Evolutionary conservation across 2,888 invertebrate genomes (phyloP).

Genomic region (Lepidonotus clava): DNA sequence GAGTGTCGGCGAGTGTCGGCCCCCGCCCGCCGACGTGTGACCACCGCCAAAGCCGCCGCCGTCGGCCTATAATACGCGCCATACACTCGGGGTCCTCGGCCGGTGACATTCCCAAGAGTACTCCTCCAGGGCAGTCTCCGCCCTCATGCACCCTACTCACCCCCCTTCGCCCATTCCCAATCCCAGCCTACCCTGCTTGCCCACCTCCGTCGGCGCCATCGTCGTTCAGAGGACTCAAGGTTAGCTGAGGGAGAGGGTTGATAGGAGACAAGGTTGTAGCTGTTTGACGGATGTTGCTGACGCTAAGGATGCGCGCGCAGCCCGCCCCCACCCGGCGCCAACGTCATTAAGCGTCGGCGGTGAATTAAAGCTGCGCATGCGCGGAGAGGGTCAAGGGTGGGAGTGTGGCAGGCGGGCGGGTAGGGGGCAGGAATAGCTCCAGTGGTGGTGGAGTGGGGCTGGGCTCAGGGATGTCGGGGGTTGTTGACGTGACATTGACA

Average conservation of each 20-base stretch:
- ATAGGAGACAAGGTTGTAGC: too few relatives aligned
- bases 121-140: not conserved
- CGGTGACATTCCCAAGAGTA: not conserved
- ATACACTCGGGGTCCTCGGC: not conserved
- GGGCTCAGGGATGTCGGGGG: not conserved
- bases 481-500: not conserved
- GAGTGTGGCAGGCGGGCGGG: too few relatives aligned
- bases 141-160: not conserved
- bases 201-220: too few relatives aligned
- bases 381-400: too few relatives aligned
- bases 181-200: not conserved
- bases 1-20: not conserved
- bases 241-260: too few relatives aligned
- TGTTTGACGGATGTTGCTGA: constrained; percentile 42
- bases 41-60: not conserved
- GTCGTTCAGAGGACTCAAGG: too few relatives aligned
- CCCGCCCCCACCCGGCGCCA: too few relatives aligned
- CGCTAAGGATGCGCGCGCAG: constrained; percentile 29
- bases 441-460: not conserved
- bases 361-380: constrained; percentile 7
- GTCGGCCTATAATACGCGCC: not conserved
- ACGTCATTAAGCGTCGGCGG: constrained; percentile 10
- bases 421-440: too few relatives aligned
- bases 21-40: not conserved
- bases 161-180: not conserved